Evolutionary conservation across 1,140 invertebrate species (phyloP), one percentile per base, ranked within the genome.

Genomic region (Heliconius melpomene): DNA sequence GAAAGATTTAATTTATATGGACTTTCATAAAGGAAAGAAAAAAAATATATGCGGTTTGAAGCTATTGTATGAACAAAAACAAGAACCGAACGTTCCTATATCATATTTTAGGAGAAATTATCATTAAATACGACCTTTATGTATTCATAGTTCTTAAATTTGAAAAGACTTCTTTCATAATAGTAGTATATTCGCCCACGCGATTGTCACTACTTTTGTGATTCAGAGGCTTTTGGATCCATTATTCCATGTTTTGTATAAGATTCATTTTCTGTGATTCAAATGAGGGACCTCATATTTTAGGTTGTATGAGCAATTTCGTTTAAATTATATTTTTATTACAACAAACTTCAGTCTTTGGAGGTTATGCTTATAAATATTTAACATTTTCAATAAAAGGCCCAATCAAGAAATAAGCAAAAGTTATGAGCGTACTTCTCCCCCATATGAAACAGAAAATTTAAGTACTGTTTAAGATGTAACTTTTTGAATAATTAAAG

Each of bases 91-190:
- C 13, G 13, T 16, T 16, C 11, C 3, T 11, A 16, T 3, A 46
- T 46, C 40, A n/a, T 26, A 60, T 60, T 60, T 60, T 78, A 75
- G 60, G 54, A 78, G 72, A 75, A 79, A 50, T 77, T 83, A 60
- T 82, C 83, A 87, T 87, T 89, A 89, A 91, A 89, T 85, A 85
- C 82, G 83, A 89, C 85, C 85, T 83, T 87, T 86, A 80, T 86
- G 81, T 85, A 86, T 87, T 81, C 76, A 71, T 80, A 79, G 54
- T 82, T 83, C 81, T 77, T n/a, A 79, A 82, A 78, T 83, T 83
- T 88, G 81, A 87, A 90, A 88, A 87, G 85, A 88, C 82, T 85
- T 83, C 82, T 85, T 88, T 87, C 80, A 87, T 84, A 86, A 88
- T 81, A 84, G 79, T 87, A 84, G 83, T 83, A 83, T 80, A 71